Conservation (phyloP, 1,140 invertebrate genomes). For the Macrocentrus cingulum region DNA sequence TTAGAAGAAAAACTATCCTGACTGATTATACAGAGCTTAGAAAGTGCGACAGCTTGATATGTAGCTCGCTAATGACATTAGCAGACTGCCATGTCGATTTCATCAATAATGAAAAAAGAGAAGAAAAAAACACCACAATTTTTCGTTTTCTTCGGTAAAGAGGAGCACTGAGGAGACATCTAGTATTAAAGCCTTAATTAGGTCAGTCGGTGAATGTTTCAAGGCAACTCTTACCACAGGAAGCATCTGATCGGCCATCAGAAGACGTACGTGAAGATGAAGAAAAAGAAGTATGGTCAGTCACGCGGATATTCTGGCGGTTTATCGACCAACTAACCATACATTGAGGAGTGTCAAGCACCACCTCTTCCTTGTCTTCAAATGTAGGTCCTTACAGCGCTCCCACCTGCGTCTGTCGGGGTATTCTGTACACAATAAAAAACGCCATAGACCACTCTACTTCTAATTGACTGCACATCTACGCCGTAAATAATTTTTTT, state of each 20-base stretch:
- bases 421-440: no score
- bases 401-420: constrained; percentile 20
- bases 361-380: constrained; percentile 26
- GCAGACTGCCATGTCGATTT: not conserved
- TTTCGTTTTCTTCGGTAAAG: not conserved
- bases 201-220: constrained; percentile 6
- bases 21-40: constrained; percentile 11
- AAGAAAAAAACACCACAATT: no score
- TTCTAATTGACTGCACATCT: no score
- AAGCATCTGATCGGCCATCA: not conserved
- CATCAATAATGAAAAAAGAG: not conserved
- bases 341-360: constrained; percentile 24
- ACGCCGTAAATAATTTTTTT: no score
- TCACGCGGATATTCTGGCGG: constrained; percentile 8
- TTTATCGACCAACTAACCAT: not conserved
- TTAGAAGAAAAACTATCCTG: not conserved
- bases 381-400: constrained; percentile 26
- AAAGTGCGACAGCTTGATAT: constrained; percentile 11
- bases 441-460: no score
- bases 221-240: constrained; percentile 9
- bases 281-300: constrained; percentile 4
- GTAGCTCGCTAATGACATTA: constrained; percentile 11
- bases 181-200: not conserved
- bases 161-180: not conserved
- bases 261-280: not conserved